Evolutionary conservation across 2,888 invertebrate species (phyloP), one percentile per base, ranked within the genome.

Genomic region (Flexamia atlantica): DNA sequence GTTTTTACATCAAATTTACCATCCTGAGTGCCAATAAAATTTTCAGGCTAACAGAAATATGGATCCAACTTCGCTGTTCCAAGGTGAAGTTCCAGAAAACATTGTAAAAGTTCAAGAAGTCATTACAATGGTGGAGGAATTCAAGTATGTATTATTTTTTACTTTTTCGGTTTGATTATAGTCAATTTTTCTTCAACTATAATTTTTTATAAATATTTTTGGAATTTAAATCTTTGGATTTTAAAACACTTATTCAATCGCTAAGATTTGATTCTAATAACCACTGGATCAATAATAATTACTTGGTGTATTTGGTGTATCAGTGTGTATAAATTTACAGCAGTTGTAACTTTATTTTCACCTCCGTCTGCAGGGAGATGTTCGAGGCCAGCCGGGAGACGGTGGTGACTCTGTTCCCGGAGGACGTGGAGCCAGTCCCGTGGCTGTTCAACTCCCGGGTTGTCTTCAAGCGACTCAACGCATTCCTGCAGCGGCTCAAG

Each of bases 61-160:
- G 83, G 97, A 97, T 89, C 96, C 97, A 0, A 90, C 92, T 20
- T 93, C 95, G 0, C 93, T 98, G 86, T 97, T 98, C 90, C 96
- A 97, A 91, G 96, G 96, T 0, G 98, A 98, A 86, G 92, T 95
- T 0, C 95, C 96, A 86, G 97, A 97, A 87, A 94, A 94, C 68
- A 90, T 93, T 17, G 88, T 92, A 5, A 94, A 94, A 89, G 90
- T 96, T 1, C 90, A 89, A 20, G 90, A 90, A 40, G 92, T 91
- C 1, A 89, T 93, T 25, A 87, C 87, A 0, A 90, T 92, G 82
- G 88, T 94, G 20, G 91, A 92, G 46, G 91, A 91, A 88, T 94
- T 93, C 87, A 91, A 92, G 94, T 94, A 89, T 91, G 91, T 89
- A 36, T 9, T 9, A 36, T 36, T 9, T 36, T 36, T 36, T 36